Percentiles rank a stretch among this genome's conserved stretches.
Evolutionary conservation across 2,888 invertebrate species (phyloP).

Genomic region (Plebejus melissa): DNA sequence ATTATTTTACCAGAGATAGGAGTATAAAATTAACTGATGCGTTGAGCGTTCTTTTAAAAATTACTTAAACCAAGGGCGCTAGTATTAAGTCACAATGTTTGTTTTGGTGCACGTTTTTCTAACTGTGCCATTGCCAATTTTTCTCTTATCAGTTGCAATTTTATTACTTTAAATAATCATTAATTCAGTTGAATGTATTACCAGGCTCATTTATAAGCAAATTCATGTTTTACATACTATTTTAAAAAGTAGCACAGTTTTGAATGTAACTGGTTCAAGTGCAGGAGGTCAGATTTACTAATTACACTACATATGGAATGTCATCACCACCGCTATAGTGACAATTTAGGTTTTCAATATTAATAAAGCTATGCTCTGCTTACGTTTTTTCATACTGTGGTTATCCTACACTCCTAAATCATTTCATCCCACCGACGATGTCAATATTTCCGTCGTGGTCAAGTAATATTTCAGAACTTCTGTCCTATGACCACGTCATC

Average conservation of each 20-base stretch:
- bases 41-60: not conserved
- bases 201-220: not conserved
- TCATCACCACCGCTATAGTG: not conserved
- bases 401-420: not conserved
- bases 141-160: not conserved
- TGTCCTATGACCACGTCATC: not conserved
- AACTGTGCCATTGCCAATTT: not conserved
- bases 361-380: too few species aligned
- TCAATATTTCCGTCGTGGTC: not conserved
- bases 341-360: too few species aligned
- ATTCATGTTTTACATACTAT: not conserved
- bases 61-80: not conserved
- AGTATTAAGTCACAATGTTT: not conserved
- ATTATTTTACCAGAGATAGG: not conserved
- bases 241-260: not conserved
- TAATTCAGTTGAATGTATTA: not conserved
- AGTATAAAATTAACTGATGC: not conserved
- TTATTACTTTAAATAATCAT: not conserved
- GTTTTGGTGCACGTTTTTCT: not conserved
- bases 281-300: not conserved
- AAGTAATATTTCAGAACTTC: not conserved
- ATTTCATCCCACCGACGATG: not conserved
- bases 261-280: not conserved
- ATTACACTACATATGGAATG: not conserved
- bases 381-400: too few species aligned